A percentile compares a stretch with the other conserved stretches of the same genome.
These are phyloP conservation scores for Taxidea taxus DNA, from an alignment of 2,113 vertebrate species.

Conservation along the genomic window DNA sequence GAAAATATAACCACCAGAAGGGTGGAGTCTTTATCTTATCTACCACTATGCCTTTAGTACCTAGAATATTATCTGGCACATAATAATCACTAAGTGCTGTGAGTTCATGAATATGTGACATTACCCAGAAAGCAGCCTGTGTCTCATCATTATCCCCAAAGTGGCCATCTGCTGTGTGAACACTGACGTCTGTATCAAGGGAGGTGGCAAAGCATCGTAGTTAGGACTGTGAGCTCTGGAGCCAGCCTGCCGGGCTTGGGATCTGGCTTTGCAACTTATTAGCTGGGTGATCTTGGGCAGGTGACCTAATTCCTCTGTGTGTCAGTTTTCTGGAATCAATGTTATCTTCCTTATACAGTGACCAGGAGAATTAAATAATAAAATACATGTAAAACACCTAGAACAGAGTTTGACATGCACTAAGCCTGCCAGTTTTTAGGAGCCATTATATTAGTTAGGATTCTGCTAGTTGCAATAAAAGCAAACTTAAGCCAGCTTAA, in stretches of 20 bases:
- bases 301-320: not conserved
- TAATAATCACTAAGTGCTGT: not conserved
- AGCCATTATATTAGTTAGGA: not conserved
- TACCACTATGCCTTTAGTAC: not conserved
- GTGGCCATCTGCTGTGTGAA: not conserved
- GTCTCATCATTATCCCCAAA: not conserved
- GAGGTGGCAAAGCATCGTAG: not conserved
- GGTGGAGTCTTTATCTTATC: not conserved
- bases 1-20: not conserved
- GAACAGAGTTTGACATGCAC: not conserved
- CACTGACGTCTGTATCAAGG: not conserved
- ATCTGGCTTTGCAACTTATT: not conserved
- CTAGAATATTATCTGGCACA: not conserved
- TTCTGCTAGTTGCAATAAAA: not conserved
- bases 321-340: not conserved
- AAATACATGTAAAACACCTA: not conserved
- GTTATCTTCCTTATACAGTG: not conserved
- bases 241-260: not conserved
- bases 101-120: not conserved
- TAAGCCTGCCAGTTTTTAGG: not conserved
- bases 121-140: not conserved
- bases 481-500: not conserved
- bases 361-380: not conserved
- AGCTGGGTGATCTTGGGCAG: not conserved
- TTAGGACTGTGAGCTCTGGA: not conserved